Base-by-base conservation (phyloP, 1,140 invertebrate species). In the Caerostris darwini region DNA sequence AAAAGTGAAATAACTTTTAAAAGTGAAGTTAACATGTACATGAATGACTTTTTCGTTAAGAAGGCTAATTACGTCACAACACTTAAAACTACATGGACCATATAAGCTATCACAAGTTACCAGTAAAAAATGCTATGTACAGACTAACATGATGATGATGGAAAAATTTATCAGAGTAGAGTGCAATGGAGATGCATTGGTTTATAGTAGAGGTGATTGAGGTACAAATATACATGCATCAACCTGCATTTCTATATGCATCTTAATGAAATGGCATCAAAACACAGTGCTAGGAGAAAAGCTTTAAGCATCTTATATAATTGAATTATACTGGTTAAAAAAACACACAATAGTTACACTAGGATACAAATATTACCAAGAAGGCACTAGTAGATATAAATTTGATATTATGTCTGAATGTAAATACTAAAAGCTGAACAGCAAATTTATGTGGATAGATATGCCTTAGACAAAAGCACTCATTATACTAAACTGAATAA, bases 91-190 rank as follows among this genome's bases (percentile, higher is more conserved):
- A 92, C 90, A 85, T 92, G 90, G 90, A 92, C 90, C 82, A 92
- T 85, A 85, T 85, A 85, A 92, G 90, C 90, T 92, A 92, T 92
- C 90, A 92, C 90, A 92, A 92, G 85, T 92, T 92, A 92, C 90
- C 61, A 58, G 90, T 92, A 92, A 92, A 92, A 92, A 92, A 92
- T 58, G 67, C 90, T 92, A 92, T 92, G 77, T 92, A 92, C 90
- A 92, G 81, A 92, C 90, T 92, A 92, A 85, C 81, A 92, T 92
- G 90, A 92, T 92, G 90, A 92, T 92, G 90, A 92, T 92, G 90
- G 77, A 67, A 81, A 82, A 82, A n/a, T 59, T 91, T 59, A 77
- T 71, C 34, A 57, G 69, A 82, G 50, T 56, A 91, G 19, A 92
- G 90, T 92, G 90, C 90, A 85, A 92, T 92, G 90, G 77, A 92